phyloP scores from a whole-genome alignment of 2,113 vertebrate species.

The Sphaerodactylus townsendi region DNA sequence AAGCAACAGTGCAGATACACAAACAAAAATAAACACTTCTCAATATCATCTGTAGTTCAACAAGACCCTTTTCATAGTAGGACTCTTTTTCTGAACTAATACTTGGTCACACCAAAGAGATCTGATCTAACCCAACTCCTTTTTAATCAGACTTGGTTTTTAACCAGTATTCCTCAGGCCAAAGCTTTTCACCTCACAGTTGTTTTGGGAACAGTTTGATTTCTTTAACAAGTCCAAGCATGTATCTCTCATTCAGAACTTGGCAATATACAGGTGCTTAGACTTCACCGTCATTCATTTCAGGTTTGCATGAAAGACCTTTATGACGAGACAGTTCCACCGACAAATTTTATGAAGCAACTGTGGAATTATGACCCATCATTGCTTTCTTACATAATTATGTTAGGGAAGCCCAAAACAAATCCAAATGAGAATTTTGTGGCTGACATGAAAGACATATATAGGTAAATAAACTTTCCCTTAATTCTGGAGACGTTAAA shows the following conservation, averaged over 20 bases:
- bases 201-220: background rate
- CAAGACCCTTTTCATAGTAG: background rate
- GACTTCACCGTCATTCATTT: background rate
- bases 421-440: background rate
- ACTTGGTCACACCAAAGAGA: background rate
- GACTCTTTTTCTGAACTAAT: background rate
- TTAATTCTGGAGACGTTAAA: background rate
- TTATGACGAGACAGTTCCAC: background rate
- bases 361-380: too few species aligned
- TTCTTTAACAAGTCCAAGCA: background rate
- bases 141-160: accelerated
- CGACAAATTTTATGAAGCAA: background rate
- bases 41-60: background rate
- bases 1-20: too few species aligned
- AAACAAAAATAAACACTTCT: too few species aligned
- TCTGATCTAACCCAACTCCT: background rate
- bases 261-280: background rate
- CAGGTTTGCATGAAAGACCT: background rate
- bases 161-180: background rate
- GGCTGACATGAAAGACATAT: background rate
- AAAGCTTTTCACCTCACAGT: background rate
- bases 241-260: background rate
- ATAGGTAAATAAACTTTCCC: background rate
- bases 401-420: background rate
- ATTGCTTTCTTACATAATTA: background rate